Evolutionary conservation across 1,140 invertebrate species (phyloP).

Genomic region (Drosophila tristis): DNA sequence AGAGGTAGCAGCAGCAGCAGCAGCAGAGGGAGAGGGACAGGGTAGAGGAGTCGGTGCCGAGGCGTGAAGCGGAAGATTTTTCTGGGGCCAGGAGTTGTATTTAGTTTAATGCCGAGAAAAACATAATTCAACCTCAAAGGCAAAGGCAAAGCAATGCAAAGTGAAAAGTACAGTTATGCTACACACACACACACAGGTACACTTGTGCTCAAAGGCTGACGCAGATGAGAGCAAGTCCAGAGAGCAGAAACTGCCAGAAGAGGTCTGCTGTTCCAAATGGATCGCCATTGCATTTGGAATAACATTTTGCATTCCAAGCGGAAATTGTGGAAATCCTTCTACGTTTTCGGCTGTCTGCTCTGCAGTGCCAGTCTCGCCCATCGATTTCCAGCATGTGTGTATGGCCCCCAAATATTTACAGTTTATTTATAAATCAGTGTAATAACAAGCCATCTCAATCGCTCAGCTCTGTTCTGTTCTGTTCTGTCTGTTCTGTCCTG

Average conservation of each 20-base stretch:
- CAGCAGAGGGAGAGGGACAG: neutral
- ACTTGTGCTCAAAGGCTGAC: neutral
- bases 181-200: neutral
- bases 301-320: slow-evolving; percentile 37
- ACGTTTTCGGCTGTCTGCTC: slow-evolving; percentile 19
- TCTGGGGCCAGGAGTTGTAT: slow-evolving; percentile 16
- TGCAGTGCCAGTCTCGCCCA: neutral
- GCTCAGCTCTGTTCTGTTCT: too few relatives aligned
- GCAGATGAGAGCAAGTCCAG: neutral
- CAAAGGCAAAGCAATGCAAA: slow-evolving; percentile 2
- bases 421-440: slow-evolving; percentile 82
- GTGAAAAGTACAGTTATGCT: slow-evolving; percentile 12
- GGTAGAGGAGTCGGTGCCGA: slow-evolving; percentile 41
- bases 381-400: slow-evolving; percentile 40
- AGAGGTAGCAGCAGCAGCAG: too few relatives aligned
- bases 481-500: neutral
- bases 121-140: slow-evolving; percentile 14
- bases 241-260: neutral
- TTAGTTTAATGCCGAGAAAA: slow-evolving; percentile 40
- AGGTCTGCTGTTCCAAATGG: neutral
- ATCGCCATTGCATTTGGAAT: neutral
- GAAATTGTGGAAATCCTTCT: slow-evolving; percentile 19
- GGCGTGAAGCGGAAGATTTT: slow-evolving; percentile 56
- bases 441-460: slow-evolving; percentile 73
- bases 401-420: slow-evolving; percentile 74